Base-by-base conservation (phyloP, 2,888 invertebrate species). In the Drosophila emarginata region DNA sequence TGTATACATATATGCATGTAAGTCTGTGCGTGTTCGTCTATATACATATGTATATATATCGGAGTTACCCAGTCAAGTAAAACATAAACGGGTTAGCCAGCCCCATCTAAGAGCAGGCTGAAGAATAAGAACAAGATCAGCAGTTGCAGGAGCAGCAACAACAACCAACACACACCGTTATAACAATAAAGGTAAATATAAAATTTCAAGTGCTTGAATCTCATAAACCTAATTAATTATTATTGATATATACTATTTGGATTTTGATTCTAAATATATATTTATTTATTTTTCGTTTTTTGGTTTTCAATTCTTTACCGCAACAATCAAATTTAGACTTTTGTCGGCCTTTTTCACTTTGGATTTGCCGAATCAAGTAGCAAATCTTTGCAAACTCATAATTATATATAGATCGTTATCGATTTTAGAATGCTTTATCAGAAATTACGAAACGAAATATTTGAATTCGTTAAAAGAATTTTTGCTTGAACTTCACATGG, bases 51-150 rank as follows among this genome's bases (percentile, higher is more conserved):
- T 32, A 32, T 4, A 32, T 51, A 68, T 62, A 73, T 79, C 52
- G 72, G 66, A 80, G 70, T 72, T 78, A 77, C 72, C 83, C 82
- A 80, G 75, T 74, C 82, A 75, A 77, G 70, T 79, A 82, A 82
- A 82, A 72, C 71, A 70, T 78, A 81, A 86, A 86, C 83, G 84
- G 79, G 87, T 83, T 84, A 81, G 77, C 67, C 73, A 56, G 6
- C 67, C 59, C 52, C 58, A 61, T 36, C 61, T 53, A 64, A 58
- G 58, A 66, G 71, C 71, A 71, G 65, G 65, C 59, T 57, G 39
- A 37, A 57, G 40, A 62, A 62, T 54, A 58, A 66, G 66, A 70
- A 37, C 60, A 64, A 51, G 59, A 66, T 61, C 61, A 59, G 36
- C 59, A 26, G 18, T 23, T 7, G 36, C 36, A 64, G 61, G 61